phyloP scores from a whole-genome alignment of 2,797 vertebrate species.

The Amazona finschi region DNA sequence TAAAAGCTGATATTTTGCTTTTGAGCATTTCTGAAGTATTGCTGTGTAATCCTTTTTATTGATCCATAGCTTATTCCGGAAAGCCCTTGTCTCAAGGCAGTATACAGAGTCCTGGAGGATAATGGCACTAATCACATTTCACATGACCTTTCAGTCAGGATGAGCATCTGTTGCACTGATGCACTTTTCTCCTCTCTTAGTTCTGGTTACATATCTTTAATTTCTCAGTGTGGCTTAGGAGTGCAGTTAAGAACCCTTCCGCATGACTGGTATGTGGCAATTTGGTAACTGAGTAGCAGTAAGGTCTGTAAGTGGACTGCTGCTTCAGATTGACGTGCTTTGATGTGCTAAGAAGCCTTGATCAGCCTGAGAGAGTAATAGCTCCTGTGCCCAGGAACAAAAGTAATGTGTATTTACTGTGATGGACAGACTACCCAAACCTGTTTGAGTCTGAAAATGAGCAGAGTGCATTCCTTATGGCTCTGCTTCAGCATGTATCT shows the following conservation, averaged over 20 bases:
- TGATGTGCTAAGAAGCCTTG: slow-evolving; percentile 43
- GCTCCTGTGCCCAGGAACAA: background rate
- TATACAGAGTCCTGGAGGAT: slow-evolving; percentile 29
- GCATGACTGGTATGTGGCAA: background rate
- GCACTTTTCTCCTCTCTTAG: background rate
- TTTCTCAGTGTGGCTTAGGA: background rate
- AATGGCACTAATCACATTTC: slow-evolving; percentile 30
- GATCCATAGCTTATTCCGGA: background rate
- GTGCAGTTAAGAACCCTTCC: background rate
- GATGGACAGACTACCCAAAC: background rate
- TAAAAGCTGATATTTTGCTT: background rate
- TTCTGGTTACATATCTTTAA: background rate
- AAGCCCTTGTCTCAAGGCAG: slow-evolving; percentile 12
- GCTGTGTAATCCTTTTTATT: slow-evolving; percentile 29
- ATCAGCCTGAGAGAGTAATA: background rate
- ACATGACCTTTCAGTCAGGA: slow-evolving; percentile 3
- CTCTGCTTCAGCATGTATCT: background rate
- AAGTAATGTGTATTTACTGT: background rate
- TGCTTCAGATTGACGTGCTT: background rate
- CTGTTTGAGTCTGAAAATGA: background rate
- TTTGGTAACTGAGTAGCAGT: slow-evolving; percentile 3
- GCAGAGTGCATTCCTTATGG: background rate
- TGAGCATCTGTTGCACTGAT: slow-evolving; percentile 20
- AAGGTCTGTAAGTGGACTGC: background rate
- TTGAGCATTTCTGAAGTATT: background rate